Conservation (phyloP, 2,113 vertebrate species). For the Plecturocebus donacophilus region DNA sequence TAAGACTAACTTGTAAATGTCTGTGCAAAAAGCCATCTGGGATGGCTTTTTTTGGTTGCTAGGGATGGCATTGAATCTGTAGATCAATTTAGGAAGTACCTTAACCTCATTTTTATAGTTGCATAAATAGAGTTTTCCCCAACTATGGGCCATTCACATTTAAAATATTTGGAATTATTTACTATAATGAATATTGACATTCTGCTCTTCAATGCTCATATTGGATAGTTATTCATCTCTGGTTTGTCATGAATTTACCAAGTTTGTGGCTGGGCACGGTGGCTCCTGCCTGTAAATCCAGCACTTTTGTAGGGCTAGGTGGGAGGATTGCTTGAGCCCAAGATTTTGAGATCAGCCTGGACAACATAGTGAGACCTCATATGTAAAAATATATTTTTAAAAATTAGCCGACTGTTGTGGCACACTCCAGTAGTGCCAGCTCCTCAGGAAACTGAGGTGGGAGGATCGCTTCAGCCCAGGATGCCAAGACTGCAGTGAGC, state of each 20-base stretch:
- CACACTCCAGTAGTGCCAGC: too few relatives aligned
- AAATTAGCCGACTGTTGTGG: too few relatives aligned
- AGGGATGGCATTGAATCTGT: neutral
- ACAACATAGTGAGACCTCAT: too few relatives aligned
- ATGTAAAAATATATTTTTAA: too few relatives aligned
- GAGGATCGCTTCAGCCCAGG: too few relatives aligned
- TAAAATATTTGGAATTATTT: neutral
- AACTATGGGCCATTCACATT: neutral
- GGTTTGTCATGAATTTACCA: neutral
- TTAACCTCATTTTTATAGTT: neutral
- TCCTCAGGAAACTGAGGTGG: too few relatives aligned
- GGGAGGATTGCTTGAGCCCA: too few relatives aligned
- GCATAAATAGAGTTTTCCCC: neutral
- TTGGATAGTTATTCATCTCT: neutral
- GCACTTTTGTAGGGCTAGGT: too few relatives aligned
- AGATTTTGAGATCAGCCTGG: too few relatives aligned
- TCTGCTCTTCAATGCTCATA: neutral
- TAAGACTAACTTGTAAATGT: conserved; percentile 8
- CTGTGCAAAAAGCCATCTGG: neutral
- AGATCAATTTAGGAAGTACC: neutral
- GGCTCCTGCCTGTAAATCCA: too few relatives aligned
- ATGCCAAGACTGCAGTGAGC: too few relatives aligned
- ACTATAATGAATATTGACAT: neutral
- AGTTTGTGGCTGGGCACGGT: neutral
- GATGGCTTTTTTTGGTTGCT: neutral